Percentiles rank a stretch among this genome's conserved stretches.
These are phyloP conservation scores for Agrotis segetum DNA, from an alignment of 2,888 invertebrate genomes.

Conservation along the genomic window DNA sequence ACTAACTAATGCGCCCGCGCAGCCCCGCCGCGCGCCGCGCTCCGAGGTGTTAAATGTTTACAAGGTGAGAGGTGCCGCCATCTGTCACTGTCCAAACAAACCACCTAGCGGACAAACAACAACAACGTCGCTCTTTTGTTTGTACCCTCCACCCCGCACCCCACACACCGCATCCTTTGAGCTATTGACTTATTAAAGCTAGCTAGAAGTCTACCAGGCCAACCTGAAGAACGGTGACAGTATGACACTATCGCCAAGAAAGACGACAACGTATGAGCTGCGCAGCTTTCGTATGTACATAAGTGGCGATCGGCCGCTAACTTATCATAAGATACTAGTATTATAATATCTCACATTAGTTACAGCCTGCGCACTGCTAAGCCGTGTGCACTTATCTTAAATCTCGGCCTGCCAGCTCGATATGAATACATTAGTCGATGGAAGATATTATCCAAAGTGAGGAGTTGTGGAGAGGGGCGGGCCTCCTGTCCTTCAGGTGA, in stretches of 20 bases:
- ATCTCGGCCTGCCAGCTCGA: slow-evolving; percentile 21
- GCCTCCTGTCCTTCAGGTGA: slow-evolving; percentile 7
- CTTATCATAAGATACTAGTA: slow-evolving; percentile 29
- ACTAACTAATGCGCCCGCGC: slow-evolving; percentile 66
- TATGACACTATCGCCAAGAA: slow-evolving; percentile 12
- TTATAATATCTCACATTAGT: slow-evolving; percentile 29
- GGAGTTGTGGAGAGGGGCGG: slow-evolving; percentile 3
- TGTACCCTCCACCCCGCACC: slow-evolving; percentile 11
- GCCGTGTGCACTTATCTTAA: slow-evolving; percentile 41
- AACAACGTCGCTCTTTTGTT: slow-evolving; percentile 58
- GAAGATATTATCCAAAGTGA: slow-evolving; percentile 14
- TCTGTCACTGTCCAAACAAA: slow-evolving; percentile 81
- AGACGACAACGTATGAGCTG: slow-evolving; percentile 21
- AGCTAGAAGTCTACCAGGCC: background rate
- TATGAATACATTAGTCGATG: slow-evolving; percentile 33
- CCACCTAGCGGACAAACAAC: slow-evolving; percentile 68
- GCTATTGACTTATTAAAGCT: slow-evolving; percentile 2
- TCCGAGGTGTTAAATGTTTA: slow-evolving; percentile 84
- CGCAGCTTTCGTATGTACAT: slow-evolving; percentile 9
- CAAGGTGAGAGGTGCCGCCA: slow-evolving; percentile 77
- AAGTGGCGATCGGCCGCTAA: slow-evolving; percentile 45
- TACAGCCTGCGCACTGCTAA: slow-evolving; percentile 17
- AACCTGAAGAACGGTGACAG: slow-evolving; percentile 3
- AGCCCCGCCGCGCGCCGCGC: slow-evolving; percentile 38
- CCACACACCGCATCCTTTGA: background rate